phyloP scores from a whole-genome alignment of 1,140 invertebrate genomes.

The Oppia nitens region DNA sequence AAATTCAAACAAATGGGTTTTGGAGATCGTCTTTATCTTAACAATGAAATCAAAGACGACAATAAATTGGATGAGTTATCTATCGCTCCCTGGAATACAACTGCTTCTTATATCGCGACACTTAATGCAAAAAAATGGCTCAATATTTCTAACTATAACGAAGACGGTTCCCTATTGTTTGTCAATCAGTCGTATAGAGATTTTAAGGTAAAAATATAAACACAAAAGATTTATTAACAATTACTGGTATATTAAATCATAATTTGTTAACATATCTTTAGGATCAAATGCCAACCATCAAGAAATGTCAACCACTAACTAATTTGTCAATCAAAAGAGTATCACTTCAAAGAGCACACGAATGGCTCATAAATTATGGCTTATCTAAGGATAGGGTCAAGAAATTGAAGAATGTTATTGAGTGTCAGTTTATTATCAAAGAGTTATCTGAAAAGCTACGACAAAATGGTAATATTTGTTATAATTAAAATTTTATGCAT shows the following conservation, averaged over 20 bases:
- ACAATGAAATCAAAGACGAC: conserved; percentile 87
- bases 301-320: neutral
- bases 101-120: conserved; percentile 81
- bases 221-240: too few relatives aligned
- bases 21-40: conserved; percentile 89
- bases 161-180: neutral
- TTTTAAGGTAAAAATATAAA: neutral
- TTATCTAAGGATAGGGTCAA: neutral
- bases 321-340: neutral
- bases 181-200: neutral
- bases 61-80: conserved; percentile 86
- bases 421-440: neutral
- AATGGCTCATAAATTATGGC: neutral
- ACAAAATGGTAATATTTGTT: neutral
- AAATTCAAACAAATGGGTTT: conserved; percentile 68
- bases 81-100: conserved; percentile 78
- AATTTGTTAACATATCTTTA: neutral
- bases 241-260: too few relatives aligned
- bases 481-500: neutral
- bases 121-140: conserved; percentile 45
- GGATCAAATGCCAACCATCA: neutral
- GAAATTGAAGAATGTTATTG: neutral
- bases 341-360: neutral
- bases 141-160: neutral
- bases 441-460: neutral